Conservation (phyloP, 2,797 vertebrate genomes). For the Serranus cabrilla region DNA sequence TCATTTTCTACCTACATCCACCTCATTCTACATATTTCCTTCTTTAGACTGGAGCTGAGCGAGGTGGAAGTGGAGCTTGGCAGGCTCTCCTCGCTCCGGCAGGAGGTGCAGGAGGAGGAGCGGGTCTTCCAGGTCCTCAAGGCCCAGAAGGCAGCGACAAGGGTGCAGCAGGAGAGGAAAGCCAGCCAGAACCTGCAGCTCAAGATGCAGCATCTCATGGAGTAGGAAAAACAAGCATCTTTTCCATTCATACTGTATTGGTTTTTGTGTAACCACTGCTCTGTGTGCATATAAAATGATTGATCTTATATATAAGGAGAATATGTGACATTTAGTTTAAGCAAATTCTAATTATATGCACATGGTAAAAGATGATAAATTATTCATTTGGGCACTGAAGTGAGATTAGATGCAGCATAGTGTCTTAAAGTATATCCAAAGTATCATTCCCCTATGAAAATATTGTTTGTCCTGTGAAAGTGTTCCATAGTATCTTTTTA, state of each 20-base stretch:
- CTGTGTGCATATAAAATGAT: slow-evolving; percentile 5
- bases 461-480: background rate
- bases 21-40: slow-evolving; percentile 20
- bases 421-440: background rate
- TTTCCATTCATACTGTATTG: background rate
- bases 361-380: background rate
- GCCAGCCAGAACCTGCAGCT: slow-evolving; percentile 66
- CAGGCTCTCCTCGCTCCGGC: slow-evolving; percentile 71
- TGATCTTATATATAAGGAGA: background rate
- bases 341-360: background rate
- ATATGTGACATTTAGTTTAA: background rate
- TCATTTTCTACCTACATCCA: slow-evolving; percentile 22
- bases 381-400: background rate
- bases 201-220: slow-evolving; percentile 69
- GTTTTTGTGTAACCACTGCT: background rate
- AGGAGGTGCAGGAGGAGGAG: slow-evolving; percentile 77
- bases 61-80: slow-evolving; percentile 84
- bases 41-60: slow-evolving; percentile 82
- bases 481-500: background rate
- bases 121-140: slow-evolving; percentile 69
- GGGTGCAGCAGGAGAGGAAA: slow-evolving; percentile 82
- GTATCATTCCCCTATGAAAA: background rate
- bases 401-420: slow-evolving; percentile 4
- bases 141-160: slow-evolving; percentile 62
- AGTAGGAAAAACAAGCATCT: slow-evolving; percentile 74